Conservation (phyloP, 1,140 invertebrate genomes). For the Cryptotermes secundus region DNA sequence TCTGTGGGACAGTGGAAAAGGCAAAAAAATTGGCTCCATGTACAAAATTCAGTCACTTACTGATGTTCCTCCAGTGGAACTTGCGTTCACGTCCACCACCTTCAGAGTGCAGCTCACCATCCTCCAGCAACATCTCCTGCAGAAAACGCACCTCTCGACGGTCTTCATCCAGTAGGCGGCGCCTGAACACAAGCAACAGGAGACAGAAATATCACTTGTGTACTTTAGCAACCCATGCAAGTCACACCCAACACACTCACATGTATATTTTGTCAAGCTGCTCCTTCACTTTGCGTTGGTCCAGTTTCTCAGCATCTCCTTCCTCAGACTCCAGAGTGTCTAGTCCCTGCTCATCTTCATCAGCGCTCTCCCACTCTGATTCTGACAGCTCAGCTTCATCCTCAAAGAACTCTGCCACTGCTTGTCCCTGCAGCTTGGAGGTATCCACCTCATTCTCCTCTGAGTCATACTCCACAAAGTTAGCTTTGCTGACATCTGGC, state of each 20-base stretch:
- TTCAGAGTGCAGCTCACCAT: constrained; percentile 78
- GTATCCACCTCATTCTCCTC: constrained; percentile 70
- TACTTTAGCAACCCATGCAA: not conserved
- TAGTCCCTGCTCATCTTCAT: constrained; percentile 73
- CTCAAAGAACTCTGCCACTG: constrained; percentile 71
- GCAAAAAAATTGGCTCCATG: not conserved
- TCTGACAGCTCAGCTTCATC: constrained; percentile 84
- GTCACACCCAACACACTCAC: constrained; percentile 48
- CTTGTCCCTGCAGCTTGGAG: constrained; percentile 52
- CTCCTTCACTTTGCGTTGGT: constrained; percentile 62
- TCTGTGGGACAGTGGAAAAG: not conserved
- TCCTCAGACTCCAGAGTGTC: constrained; percentile 73
- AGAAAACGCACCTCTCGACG: constrained; percentile 72
- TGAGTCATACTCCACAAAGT: constrained; percentile 60
- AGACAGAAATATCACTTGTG: not conserved
- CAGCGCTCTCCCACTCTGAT: constrained; percentile 74
- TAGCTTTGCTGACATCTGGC: constrained; percentile 42
- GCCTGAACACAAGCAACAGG: constrained; percentile 51
- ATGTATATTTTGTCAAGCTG: constrained; percentile 71
- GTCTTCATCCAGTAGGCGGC: constrained; percentile 77
- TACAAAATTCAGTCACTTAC: constrained; percentile 48
- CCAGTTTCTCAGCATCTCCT: constrained; percentile 74
- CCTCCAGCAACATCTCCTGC: constrained; percentile 80
- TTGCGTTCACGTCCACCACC: constrained; percentile 69
- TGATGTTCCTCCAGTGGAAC: constrained; percentile 79